Evolutionary conservation across 2,888 invertebrate species (phyloP).

Genomic region (Yponomeuta evonymella): DNA sequence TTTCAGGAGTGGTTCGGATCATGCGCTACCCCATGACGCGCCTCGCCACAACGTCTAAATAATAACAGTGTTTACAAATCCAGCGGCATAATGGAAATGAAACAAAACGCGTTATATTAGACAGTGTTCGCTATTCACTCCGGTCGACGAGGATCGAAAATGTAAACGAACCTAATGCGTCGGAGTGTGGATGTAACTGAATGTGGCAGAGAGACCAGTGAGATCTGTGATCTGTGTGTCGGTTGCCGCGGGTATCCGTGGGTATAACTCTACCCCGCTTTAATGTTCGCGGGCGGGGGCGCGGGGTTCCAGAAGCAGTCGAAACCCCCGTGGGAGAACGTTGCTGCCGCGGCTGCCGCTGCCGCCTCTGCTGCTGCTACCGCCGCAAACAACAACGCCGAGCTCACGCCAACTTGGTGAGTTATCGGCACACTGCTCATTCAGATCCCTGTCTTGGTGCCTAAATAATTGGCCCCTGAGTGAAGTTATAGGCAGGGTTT

Average conservation of each 20-base stretch:
- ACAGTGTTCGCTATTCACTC: no score
- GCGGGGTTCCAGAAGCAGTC: slow-evolving; percentile 66
- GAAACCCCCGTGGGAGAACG: slow-evolving; percentile 61
- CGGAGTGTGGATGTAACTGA: background rate
- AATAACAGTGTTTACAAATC: background rate
- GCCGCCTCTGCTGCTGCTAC: slow-evolving; percentile 4
- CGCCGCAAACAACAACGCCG: slow-evolving; percentile 25
- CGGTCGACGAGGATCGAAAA: background rate
- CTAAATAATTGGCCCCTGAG: no score
- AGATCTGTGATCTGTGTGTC: background rate
- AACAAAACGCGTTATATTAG: background rate
- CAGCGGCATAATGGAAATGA: background rate
- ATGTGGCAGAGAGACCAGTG: background rate
- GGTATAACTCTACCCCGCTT: slow-evolving; percentile 23
- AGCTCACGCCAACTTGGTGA: slow-evolving; percentile 51
- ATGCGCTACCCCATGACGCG: background rate
- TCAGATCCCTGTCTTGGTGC: no score
- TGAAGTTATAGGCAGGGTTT: no score
- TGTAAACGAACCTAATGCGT: background rate
- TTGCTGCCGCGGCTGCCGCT: slow-evolving; percentile 23
- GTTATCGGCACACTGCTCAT: slow-evolving; percentile 22
- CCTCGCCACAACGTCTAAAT: no score
- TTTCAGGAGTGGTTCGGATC: background rate
- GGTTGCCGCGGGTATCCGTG: background rate
- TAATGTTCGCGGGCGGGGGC: slow-evolving; percentile 65